Conservation (phyloP, 30 jellyfish, hydroid and myxozoan species). For the Aurelia aurita region DNA sequence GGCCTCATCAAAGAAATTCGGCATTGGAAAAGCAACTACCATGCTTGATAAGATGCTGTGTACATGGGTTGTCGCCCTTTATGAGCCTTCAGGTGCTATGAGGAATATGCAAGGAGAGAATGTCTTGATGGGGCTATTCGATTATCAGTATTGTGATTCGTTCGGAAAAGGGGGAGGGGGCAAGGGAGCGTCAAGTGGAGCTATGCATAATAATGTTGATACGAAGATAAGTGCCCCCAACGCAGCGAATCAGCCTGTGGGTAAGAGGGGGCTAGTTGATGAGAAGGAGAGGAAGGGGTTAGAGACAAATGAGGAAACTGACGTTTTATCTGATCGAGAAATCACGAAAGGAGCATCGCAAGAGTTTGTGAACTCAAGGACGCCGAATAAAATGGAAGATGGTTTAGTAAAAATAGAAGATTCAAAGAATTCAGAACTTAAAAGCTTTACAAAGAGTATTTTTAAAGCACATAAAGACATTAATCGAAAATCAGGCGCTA, state of each 20-base stretch:
- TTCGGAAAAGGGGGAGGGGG: conserved; percentile 93
- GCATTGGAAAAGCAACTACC: conserved; percentile 96
- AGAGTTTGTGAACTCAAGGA: too few relatives aligned
- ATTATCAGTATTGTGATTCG: conserved; percentile 85
- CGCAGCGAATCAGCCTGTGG: conserved; percentile 55
- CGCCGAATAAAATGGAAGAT: too few relatives aligned
- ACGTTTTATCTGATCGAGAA: too few relatives aligned
- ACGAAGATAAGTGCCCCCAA: conserved; percentile 49
- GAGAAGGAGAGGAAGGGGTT: neutral
- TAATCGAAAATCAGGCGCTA: neutral
- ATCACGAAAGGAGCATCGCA: too few relatives aligned
- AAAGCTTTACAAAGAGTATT: too few relatives aligned
- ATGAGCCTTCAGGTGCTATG: conserved; percentile 91
- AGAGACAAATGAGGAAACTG: too few relatives aligned
- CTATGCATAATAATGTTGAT: conserved; percentile 40
- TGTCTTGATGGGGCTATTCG: conserved; percentile 81
- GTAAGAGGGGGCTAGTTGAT: conserved; percentile 6
- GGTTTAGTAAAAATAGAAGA: too few relatives aligned
- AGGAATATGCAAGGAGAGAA: conserved; percentile 73
- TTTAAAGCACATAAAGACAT: neutral
- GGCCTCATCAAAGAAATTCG: conserved; percentile 82
- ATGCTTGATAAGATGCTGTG: conserved; percentile 79
- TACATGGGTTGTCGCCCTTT: conserved; percentile 92
- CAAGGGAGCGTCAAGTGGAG: conserved; percentile 86
- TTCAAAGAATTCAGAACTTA: too few relatives aligned